Evolutionary conservation across 2,113 vertebrate genomes (phyloP).

Genomic region (Poeciliopsis occidentalis): DNA sequence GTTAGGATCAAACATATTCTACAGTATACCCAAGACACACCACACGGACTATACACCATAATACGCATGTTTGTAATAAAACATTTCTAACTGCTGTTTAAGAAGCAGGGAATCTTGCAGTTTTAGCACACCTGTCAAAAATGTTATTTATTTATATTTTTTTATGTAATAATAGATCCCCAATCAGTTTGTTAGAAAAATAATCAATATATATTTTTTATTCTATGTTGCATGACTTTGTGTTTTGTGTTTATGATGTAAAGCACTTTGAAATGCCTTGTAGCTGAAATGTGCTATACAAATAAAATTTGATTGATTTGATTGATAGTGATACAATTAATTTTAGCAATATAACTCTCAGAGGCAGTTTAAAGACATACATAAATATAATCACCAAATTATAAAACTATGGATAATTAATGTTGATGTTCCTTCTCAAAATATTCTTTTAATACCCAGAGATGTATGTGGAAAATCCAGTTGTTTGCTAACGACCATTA

Average conservation of each 20-base stretch:
- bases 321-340: no score
- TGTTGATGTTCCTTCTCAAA: not conserved
- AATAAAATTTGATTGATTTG: no score
- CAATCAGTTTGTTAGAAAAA: not conserved
- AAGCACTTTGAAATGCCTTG: no score
- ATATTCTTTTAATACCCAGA: not conserved
- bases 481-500: not conserved
- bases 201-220: not conserved
- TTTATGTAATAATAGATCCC: no score
- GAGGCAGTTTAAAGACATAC: no score
- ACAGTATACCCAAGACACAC: not conserved
- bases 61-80: not conserved
- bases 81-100: not conserved
- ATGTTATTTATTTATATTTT: no score
- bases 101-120: not conserved
- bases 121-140: not conserved
- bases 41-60: not conserved
- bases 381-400: not conserved
- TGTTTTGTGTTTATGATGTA: no score
- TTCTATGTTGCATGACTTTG: no score
- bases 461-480: not conserved
- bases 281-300: no score
- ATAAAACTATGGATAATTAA: not conserved
- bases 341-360: no score
- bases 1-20: not conserved